Evolutionary conservation across 2,888 invertebrate genomes (phyloP).

Genomic region (Microctonus aethiopoides): DNA sequence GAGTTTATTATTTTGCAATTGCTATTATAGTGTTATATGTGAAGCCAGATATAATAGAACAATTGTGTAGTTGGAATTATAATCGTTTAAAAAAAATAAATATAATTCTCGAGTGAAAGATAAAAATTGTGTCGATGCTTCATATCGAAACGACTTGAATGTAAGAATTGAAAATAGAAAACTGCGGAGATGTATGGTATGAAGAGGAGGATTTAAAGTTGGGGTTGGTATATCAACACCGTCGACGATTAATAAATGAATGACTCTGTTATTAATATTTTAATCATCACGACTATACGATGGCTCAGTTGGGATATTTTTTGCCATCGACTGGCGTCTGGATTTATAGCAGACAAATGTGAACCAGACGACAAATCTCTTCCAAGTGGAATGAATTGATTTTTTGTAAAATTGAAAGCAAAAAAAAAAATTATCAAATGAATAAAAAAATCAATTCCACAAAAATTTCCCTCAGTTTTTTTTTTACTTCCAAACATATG

Average conservation of each 20-base stretch:
- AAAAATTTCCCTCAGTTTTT: no score
- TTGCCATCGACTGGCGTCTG: conserved; percentile 42
- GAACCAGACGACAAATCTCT: neutral
- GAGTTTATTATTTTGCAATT: neutral
- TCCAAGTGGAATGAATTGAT: conserved; percentile 1
- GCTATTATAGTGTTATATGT: neutral
- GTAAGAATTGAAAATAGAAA: neutral
- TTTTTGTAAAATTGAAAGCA: neutral
- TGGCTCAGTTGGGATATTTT: conserved; percentile 29
- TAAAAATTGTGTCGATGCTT: conserved; percentile 19
- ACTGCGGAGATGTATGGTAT: neutral
- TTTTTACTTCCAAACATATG: neutral
- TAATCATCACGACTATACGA: conserved; percentile 41
- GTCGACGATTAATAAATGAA: conserved; percentile 41
- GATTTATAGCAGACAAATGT: conserved; percentile 12
- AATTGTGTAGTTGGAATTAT: no score
- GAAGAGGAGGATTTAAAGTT: conserved; percentile 6
- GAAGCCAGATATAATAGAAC: no score
- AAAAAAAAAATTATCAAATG: neutral
- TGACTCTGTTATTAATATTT: conserved; percentile 47
- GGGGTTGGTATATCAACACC: conserved; percentile 23
- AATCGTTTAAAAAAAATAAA: conserved; percentile 1
- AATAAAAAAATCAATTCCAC: neutral
- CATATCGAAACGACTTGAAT: neutral
- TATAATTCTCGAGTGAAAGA: conserved; percentile 5